These are phyloP conservation scores for Chaunax sp. DNA, from an alignment of 2,797 vertebrate species.

Conservation along the genomic window DNA sequence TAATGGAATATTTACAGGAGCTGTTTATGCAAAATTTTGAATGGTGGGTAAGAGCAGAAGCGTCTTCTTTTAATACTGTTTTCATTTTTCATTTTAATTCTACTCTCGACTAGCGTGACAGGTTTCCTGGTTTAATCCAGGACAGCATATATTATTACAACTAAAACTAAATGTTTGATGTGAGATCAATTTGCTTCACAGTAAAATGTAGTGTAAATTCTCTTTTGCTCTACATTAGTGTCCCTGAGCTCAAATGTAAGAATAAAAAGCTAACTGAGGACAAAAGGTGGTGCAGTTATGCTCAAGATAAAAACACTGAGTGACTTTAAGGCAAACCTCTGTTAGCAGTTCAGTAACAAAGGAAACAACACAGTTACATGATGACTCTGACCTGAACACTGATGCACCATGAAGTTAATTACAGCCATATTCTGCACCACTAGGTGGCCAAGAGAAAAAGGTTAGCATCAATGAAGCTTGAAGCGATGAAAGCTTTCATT, in stretches of 20 bases:
- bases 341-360: conserved; percentile 1
- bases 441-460: conserved; percentile 64
- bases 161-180: too few species aligned
- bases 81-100: conserved; percentile 1
- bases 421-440: conserved; percentile 53
- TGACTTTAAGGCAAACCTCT: conserved; percentile 5
- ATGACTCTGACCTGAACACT: conserved; percentile 11
- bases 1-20: conserved; percentile 12
- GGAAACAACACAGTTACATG: conserved; percentile 13
- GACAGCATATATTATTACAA: too few species aligned
- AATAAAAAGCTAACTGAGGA: too few species aligned
- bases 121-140: too few species aligned
- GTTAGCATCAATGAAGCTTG: conserved; percentile 37
- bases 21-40: conserved; percentile 8
- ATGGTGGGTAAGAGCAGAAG: conserved; percentile 10
- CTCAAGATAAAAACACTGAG: conserved; percentile 4
- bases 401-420: conserved; percentile 15
- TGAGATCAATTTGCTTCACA: too few species aligned
- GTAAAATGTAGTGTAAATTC: too few species aligned
- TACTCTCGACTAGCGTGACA: too few species aligned
- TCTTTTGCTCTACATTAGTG: too few species aligned
- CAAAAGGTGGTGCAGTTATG: neutral
- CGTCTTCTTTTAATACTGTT: neutral
- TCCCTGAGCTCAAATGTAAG: too few species aligned
- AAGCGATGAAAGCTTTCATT: conserved; percentile 24